Evolutionary conservation across 2,113 vertebrate genomes (phyloP).

Genomic region (Bufo gargarizans): DNA sequence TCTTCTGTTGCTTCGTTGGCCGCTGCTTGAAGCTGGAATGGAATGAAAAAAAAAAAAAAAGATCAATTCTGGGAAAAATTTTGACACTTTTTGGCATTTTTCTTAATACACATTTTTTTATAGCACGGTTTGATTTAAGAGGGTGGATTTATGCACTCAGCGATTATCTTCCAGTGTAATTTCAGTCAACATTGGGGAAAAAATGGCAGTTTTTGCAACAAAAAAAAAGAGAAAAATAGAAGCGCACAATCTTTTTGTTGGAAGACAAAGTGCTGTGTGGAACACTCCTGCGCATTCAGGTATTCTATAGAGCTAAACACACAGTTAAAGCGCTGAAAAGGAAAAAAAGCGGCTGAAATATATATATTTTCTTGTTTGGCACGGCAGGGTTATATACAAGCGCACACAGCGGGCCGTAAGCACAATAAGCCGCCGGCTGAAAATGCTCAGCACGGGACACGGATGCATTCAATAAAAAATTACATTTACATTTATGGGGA

Average conservation of each 20-base stretch:
- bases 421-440: not conserved
- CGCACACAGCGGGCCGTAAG: conserved; percentile 1
- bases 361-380: not conserved
- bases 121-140: not conserved
- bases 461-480: conserved; percentile 1
- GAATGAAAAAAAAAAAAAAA: not conserved
- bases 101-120: not conserved
- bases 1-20: conserved; percentile 42
- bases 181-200: not conserved
- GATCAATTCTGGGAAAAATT: no score
- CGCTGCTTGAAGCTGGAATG: conserved; percentile 42
- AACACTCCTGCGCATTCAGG: conserved; percentile 15
- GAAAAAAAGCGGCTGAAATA: conserved; percentile 21
- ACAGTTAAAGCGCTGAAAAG: conserved; percentile 16
- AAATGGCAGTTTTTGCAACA: no score
- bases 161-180: not conserved
- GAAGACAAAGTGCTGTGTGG: conserved; percentile 35
- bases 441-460: not conserved
- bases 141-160: not conserved
- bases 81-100: no score
- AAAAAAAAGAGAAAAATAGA: not conserved
- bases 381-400: conserved; percentile 31
- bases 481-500: conserved; percentile 1
- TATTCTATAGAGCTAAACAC: conserved; percentile 17
- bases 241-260: conserved; percentile 10